These are phyloP conservation scores for Leptura quadrifasciata DNA, from an alignment of 2,888 invertebrate genomes.

Conservation along the genomic window DNA sequence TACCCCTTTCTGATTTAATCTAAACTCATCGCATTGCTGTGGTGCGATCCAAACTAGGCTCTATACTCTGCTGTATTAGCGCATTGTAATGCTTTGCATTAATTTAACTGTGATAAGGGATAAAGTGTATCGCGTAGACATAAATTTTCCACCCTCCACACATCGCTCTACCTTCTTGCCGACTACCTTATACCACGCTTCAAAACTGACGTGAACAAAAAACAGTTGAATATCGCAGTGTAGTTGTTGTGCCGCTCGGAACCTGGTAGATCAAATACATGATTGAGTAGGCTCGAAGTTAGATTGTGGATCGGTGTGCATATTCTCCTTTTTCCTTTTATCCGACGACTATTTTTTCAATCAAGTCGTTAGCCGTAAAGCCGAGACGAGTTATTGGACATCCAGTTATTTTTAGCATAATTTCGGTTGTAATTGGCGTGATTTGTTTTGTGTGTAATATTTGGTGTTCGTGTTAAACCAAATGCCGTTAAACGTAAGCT, in stretches of 20 bases:
- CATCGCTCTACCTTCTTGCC: slow-evolving; percentile 25
- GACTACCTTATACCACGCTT: slow-evolving; percentile 27
- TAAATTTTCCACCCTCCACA: slow-evolving; percentile 45
- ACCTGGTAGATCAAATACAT: slow-evolving; percentile 54
- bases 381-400: not conserved
- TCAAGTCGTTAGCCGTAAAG: not conserved
- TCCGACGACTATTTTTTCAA: not conserved
- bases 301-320: not conserved
- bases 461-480: slow-evolving; percentile 17
- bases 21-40: slow-evolving; percentile 17
- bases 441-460: slow-evolving; percentile 3
- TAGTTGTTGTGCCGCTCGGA: slow-evolving; percentile 57
- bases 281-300: slow-evolving; percentile 20
- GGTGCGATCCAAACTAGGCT: not conserved
- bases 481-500: slow-evolving; percentile 28
- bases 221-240: slow-evolving; percentile 47
- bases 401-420: not conserved
- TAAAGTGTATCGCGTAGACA: slow-evolving; percentile 45
- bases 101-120: slow-evolving; percentile 51
- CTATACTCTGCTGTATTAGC: slow-evolving; percentile 39
- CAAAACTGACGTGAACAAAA: slow-evolving; percentile 50
- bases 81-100: slow-evolving; percentile 51
- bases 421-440: slow-evolving; percentile 31
- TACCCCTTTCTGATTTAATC: slow-evolving; percentile 46
- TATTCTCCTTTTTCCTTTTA: not conserved